phyloP scores from a whole-genome alignment of 2,113 vertebrate species.

The Nanorana parkeri region DNA sequence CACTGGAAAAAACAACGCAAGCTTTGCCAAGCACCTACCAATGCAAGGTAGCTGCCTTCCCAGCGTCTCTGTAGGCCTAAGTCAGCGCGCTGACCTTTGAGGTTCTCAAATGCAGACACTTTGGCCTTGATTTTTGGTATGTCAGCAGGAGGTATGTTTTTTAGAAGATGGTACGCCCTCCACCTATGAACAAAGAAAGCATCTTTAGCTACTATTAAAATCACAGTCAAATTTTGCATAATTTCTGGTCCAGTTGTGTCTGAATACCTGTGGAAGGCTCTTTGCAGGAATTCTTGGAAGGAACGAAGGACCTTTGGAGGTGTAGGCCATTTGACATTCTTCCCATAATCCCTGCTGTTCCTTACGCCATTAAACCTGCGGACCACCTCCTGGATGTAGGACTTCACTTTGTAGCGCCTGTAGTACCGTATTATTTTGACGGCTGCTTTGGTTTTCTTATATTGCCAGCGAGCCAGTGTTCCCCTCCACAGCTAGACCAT shows the following conservation, averaged over 20 bases:
- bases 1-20: too few relatives aligned
- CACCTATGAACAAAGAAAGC: slow-evolving; percentile 75
- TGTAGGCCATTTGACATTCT: slow-evolving; percentile 85
- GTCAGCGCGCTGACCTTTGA: slow-evolving; percentile 91
- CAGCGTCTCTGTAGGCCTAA: slow-evolving; percentile 89
- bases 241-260: background rate
- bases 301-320: slow-evolving; percentile 88
- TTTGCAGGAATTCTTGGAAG: slow-evolving; percentile 85
- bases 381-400: slow-evolving; percentile 86
- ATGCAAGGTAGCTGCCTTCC: slow-evolving; percentile 92
- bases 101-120: slow-evolving; percentile 87
- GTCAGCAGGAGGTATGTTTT: slow-evolving; percentile 84
- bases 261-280: slow-evolving; percentile 85
- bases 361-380: slow-evolving; percentile 81
- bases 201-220: background rate
- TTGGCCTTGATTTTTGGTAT: slow-evolving; percentile 90
- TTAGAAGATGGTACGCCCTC: slow-evolving; percentile 91
- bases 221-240: too few relatives aligned
- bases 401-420: slow-evolving; percentile 89
- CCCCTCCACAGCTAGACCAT: slow-evolving; percentile 89
- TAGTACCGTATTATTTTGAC: slow-evolving; percentile 83
- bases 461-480: slow-evolving; percentile 86
- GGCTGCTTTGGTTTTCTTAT: slow-evolving; percentile 85
- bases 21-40: slow-evolving; percentile 67
- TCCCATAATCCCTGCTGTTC: slow-evolving; percentile 84